Evolutionary conservation across 1,140 invertebrate species (phyloP), one percentile per base, ranked within the genome.

Genomic region (Heliothis subflexa): DNA sequence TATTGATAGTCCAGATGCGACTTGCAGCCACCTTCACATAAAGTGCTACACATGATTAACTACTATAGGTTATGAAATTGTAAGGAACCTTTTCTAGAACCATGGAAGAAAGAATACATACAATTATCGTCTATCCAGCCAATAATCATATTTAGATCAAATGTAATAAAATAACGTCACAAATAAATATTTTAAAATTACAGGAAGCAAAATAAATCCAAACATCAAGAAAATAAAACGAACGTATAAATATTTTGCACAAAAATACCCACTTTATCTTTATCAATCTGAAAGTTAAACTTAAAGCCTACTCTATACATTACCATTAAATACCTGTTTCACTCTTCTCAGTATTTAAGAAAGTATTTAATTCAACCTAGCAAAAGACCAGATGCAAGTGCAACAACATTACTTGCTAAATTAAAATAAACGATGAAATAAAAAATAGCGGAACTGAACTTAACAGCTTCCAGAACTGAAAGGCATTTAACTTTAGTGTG

Each of bases 211-310:
- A 12, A 21, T 3, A 13, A 2, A 28, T 9, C 21, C 9, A 16
- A 1, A 59, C 21, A 28, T 21, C 21, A 21, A 59, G 1, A 13
- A 10, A 25, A 59, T 25, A 59, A 28, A 52, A n/a, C 7, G 14
- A 21, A 57, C 3, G 10, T 12, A 54, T 10, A 9, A 18, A 10
- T 16, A 16, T 57, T 59, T 5, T 14, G 14, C 12, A 59, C 21
- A 59, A 59, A 10, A 16, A 3, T 21, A 59, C 25, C 21, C 12
- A 59, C 28, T 13, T 59, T 59, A 59, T 59, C 55, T 25, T 33
- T 33, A 64, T 45, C 61, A 45, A 45, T 64, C 61, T 64, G 28
- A 64, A 64, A 45, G 55, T 11, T 57, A 21, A 59, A 21, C 55
- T 57, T 57, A 18, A 40, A 16, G 16, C 55, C 16, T 9, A 12